Evolutionary conservation across 2,113 vertebrate genomes (phyloP).

Genomic region (Arenaria interpres): DNA sequence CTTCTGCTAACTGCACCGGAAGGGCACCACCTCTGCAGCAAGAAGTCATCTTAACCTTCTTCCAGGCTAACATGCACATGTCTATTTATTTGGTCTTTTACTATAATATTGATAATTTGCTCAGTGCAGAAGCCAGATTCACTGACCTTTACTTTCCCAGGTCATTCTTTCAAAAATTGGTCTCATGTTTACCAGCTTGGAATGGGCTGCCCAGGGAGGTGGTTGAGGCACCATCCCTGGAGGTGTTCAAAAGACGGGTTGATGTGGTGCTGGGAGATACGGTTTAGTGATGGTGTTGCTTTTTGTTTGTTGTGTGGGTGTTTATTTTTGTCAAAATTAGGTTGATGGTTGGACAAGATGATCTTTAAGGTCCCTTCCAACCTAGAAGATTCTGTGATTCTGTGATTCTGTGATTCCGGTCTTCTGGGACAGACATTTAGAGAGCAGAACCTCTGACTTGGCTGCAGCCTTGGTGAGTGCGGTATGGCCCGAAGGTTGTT

Average conservation of each 20-base stretch:
- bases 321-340: no score
- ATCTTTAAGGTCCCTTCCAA: no score
- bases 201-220: no score
- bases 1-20: neutral
- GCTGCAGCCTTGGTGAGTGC: neutral
- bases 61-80: neutral
- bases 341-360: no score
- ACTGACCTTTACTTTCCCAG: neutral
- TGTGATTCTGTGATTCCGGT: no score
- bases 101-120: neutral
- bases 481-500: rapidly evolving
- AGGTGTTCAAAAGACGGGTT: no score
- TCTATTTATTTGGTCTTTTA: neutral
- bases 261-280: no score
- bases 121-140: neutral
- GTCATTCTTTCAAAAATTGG: neutral
- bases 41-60: neutral
- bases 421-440: neutral
- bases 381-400: no score
- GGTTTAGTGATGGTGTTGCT: no score
- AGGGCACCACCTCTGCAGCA: neutral
- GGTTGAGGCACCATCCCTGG: no score
- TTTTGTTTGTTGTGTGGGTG: no score
- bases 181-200: neutral
- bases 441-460: neutral